phyloP scores from a whole-genome alignment of 53 echinoderm and acorn worm species.

The Zoroaster sp. region DNA sequence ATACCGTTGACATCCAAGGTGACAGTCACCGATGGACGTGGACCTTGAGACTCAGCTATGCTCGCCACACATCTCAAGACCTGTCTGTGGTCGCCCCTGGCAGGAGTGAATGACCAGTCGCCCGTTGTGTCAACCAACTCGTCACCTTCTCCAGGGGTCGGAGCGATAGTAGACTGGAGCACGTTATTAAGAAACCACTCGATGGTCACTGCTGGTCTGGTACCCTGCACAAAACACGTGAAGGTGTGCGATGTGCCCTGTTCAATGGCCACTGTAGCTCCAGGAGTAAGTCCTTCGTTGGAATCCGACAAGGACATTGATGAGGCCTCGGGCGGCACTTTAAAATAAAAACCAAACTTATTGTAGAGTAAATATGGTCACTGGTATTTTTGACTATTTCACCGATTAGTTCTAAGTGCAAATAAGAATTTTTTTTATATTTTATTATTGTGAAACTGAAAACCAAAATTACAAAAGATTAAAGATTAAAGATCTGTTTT shows the following conservation, averaged over 20 bases:
- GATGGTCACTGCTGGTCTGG: slow-evolving; percentile 43
- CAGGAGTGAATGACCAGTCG: slow-evolving; percentile 3
- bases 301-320: not conserved
- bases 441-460: not conserved
- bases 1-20: slow-evolving; percentile 9
- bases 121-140: not conserved
- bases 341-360: not conserved
- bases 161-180: not conserved
- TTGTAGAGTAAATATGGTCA: not conserved
- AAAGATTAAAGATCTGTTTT: not conserved
- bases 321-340: not conserved
- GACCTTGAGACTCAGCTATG: not conserved
- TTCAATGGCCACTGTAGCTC: not conserved
- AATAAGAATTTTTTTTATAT: too few species aligned
- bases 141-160: not conserved
- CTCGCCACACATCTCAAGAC: not conserved
- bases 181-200: not conserved
- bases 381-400: too few species aligned
- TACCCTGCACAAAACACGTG: slow-evolving; percentile 13
- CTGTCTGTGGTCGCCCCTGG: not conserved
- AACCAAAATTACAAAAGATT: not conserved
- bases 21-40: not conserved
- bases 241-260: not conserved
- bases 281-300: not conserved
- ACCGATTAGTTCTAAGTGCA: too few species aligned